phyloP scores from a whole-genome alignment of 1,140 invertebrate species.

The Drosophila micromelanica region DNA sequence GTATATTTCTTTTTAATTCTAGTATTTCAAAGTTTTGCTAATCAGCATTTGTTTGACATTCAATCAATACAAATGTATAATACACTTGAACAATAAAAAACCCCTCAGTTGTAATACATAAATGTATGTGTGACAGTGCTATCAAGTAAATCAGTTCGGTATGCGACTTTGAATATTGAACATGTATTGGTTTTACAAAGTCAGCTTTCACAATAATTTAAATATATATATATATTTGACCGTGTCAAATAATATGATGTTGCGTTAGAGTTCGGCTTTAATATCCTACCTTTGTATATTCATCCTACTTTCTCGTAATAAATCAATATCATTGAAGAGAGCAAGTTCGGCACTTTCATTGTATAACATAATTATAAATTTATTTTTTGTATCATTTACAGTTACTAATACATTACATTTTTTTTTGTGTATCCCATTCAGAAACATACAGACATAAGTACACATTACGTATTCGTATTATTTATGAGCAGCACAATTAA shows the following conservation, averaged over 20 bases:
- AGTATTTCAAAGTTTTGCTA: constrained; percentile 21
- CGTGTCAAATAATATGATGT: constrained; percentile 8
- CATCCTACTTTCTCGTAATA: constrained; percentile 3
- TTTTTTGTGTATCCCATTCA: not conserved
- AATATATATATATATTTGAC: constrained; percentile 7
- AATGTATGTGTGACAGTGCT: too few relatives aligned
- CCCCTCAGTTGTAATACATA: constrained; percentile 11
- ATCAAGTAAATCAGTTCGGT: constrained; percentile 2
- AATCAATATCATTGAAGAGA: not conserved
- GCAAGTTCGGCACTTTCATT: constrained; percentile 1
- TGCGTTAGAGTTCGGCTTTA: constrained; percentile 21
- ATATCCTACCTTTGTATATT: constrained; percentile 1
- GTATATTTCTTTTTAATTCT: constrained; percentile 19
- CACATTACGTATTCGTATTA: not conserved
- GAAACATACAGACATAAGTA: constrained; percentile 6
- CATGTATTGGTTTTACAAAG: constrained; percentile 6
- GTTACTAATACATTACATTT: constrained; percentile 5
- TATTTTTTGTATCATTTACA: not conserved
- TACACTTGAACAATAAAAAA: constrained; percentile 24
- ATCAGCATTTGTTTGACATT: constrained; percentile 37
- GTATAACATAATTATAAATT: not conserved
- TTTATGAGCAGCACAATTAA: constrained; percentile 7
- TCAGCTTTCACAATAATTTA: constrained; percentile 9
- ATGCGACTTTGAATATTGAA: constrained; percentile 15
- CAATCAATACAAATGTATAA: constrained; percentile 33